Base-by-base conservation (phyloP, 2,888 invertebrate species). In the Magallana nippona region DNA sequence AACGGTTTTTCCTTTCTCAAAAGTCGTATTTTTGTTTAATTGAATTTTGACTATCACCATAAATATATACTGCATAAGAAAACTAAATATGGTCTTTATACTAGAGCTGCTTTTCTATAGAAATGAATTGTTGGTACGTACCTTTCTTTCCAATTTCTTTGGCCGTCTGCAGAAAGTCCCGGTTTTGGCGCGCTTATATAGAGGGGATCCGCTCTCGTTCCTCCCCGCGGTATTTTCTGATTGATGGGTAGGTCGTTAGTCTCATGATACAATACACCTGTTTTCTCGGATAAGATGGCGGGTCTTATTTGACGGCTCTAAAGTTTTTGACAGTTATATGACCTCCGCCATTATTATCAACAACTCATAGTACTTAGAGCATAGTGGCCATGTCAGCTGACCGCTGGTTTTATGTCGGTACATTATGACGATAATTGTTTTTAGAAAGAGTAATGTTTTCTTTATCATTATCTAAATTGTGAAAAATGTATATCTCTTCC, bases 261-360 rank as follows among this genome's bases (percentile, higher is more conserved):
- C 71, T 71, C 32, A 71, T 71, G 71, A 71, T 71, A 71, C 71
- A 71, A 71, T 71, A 71, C 71, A 71, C 71, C 71, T 71, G 71
- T 71, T 71, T 71, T 71, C 27, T 27, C 15, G 27, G 71, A 27
- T 27, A 71, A 27, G 27, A 71, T 71, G 32, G 71, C 71, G 71
- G 71, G 15, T 27, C n/a, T 15, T 8, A 17, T 71, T 27, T 27
- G 27, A 71, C 71, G 15, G 27, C 27, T 71, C 27, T 27, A 15
- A 71, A 22, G 11, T 71, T 27, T 1, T 71, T 71, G 71, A 71
- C 71, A 71, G 71, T 3, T 71, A 71, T 71, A 71, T 71, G 22
- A 27, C 71, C 27, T 15, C 5, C 22, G 32, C 22, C 71, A 71
- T 27, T 27, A 71, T 27, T 27, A 71, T 27, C 71, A 71, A 71